Evolutionary conservation across 1,140 invertebrate species (phyloP).

Genomic region (Belonocnema kinseyi): DNA sequence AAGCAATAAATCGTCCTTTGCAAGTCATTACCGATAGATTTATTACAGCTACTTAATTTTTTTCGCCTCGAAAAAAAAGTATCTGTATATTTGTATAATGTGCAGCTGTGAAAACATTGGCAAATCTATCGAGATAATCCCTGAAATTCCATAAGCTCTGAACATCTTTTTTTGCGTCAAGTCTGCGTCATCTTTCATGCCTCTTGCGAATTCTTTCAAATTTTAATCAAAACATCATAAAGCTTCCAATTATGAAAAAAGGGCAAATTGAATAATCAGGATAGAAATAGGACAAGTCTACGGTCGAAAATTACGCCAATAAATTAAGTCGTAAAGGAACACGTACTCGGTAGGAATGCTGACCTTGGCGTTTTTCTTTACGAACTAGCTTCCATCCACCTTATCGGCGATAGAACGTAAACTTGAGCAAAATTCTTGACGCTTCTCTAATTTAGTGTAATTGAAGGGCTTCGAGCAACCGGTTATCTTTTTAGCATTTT

Average conservation of each 20-base stretch:
- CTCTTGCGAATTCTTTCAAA: background rate
- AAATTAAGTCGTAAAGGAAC: background rate
- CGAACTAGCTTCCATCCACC: background rate
- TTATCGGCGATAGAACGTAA: conserved; percentile 26
- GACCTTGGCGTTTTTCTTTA: background rate
- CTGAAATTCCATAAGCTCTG: background rate
- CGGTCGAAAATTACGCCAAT: background rate
- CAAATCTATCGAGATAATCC: background rate
- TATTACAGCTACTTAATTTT: background rate
- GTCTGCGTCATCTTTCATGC: background rate
- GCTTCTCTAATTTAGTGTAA: conserved; percentile 18
- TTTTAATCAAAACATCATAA: background rate
- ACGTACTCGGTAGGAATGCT: background rate
- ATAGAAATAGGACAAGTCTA: too few species aligned
- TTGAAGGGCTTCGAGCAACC: conserved; percentile 9
- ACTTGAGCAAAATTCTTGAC: conserved; percentile 29
- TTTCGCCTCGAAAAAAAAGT: background rate
- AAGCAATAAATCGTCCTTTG: background rate
- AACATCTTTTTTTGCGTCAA: background rate
- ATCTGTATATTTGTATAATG: background rate
- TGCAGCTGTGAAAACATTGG: background rate
- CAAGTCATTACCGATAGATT: background rate
- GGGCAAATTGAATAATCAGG: background rate
- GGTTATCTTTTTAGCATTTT: conserved; percentile 10
- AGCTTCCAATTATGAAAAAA: background rate